These are phyloP conservation scores for Drosophila malerkotliana DNA, from an alignment of 1,140 invertebrate species.

Conservation along the genomic window DNA sequence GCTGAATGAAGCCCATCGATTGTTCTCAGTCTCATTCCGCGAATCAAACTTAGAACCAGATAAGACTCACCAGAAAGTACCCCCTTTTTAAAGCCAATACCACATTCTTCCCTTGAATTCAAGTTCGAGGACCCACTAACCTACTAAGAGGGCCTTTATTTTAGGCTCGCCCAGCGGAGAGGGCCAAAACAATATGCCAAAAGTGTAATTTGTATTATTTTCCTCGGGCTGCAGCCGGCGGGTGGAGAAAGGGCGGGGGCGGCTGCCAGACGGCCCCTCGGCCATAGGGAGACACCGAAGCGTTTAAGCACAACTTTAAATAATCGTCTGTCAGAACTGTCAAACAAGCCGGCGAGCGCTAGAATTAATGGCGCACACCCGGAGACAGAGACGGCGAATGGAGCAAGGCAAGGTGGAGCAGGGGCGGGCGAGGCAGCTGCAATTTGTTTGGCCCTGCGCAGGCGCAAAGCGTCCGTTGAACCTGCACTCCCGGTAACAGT, in stretches of 20 bases:
- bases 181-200: conserved; percentile 61
- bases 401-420: conserved; percentile 2
- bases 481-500: conserved; percentile 45
- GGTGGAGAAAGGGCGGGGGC: conserved; percentile 21
- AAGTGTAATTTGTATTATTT: conserved; percentile 79
- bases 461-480: conserved; percentile 80
- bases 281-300: conserved; percentile 9
- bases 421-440: conserved; percentile 32
- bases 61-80: too few relatives aligned
- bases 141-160: conserved; percentile 30
- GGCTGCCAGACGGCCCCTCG: conserved; percentile 29
- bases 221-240: conserved; percentile 4
- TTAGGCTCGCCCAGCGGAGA: conserved; percentile 41
- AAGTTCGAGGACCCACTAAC: conserved; percentile 47
- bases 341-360: conserved; percentile 84
- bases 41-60: too few relatives aligned
- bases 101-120: background rate
- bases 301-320: conserved; percentile 84
- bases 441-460: conserved; percentile 76
- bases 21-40: background rate
- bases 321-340: conserved; percentile 84
- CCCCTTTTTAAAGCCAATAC: background rate
- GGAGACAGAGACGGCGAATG: conserved; percentile 18
- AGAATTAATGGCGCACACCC: conserved; percentile 81
- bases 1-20: conserved; percentile 26